A percentile compares a stretch with the other conserved stretches of the same genome.
Conservation (phyloP, 2,113 vertebrate species). For the Mugil cephalus region DNA sequence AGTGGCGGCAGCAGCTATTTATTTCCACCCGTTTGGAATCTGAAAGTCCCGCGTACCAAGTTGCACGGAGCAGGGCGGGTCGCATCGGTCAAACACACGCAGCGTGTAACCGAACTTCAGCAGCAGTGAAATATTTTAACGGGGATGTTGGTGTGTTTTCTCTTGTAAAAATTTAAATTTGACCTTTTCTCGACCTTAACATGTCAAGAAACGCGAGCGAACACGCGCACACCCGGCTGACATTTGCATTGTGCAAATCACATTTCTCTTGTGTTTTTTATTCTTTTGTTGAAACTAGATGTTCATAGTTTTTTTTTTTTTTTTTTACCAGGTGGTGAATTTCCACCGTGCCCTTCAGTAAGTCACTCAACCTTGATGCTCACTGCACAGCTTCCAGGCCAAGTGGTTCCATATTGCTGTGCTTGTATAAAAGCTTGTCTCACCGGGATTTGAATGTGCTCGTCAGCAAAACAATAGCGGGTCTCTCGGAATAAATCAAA, state of each 20-base stretch:
- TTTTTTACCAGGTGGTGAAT: slow-evolving; percentile 21
- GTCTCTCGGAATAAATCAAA: slow-evolving; percentile 55
- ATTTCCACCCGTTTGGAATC: too few species aligned
- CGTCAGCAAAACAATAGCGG: slow-evolving; percentile 57
- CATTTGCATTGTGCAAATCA: slow-evolving; percentile 46
- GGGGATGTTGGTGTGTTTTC: neutral
- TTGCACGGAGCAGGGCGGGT: neutral
- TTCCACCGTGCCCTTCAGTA: slow-evolving; percentile 44
- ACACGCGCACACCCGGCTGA: neutral
- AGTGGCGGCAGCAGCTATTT: too few species aligned
- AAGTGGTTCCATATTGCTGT: slow-evolving; percentile 48
- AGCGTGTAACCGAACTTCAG: neutral
- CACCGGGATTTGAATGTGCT: slow-evolving; percentile 26
- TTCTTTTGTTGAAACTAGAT: slow-evolving; percentile 18
- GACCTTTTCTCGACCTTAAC: slow-evolving; percentile 43
- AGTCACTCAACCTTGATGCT: slow-evolving; percentile 61
- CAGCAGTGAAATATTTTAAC: neutral
- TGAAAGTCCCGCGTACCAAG: neutral
- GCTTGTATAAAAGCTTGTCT: slow-evolving; percentile 60
- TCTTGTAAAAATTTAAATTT: slow-evolving; percentile 40
- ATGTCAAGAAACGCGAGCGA: neutral
- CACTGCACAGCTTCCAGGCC: slow-evolving; percentile 33
- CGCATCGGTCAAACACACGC: too few species aligned
- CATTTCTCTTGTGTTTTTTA: slow-evolving; percentile 7
- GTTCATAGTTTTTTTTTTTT: slow-evolving; percentile 36